Conservation (phyloP, 1,140 invertebrate genomes). For the Archegozetes longisetosus region DNA sequence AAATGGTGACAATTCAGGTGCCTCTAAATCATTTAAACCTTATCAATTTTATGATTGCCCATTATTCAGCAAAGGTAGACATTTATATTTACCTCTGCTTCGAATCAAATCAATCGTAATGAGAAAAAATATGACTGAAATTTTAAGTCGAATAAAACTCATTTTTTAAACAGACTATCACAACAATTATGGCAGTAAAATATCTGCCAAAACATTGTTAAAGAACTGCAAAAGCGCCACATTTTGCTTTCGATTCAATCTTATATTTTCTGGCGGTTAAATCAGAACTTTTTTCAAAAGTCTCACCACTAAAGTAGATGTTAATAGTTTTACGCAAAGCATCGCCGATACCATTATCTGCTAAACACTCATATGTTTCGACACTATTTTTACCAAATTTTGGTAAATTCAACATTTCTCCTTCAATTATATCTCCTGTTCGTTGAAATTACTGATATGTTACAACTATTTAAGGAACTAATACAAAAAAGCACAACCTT, state of each 20-base stretch:
- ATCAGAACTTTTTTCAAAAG: too few relatives aligned
- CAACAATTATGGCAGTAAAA: too few relatives aligned
- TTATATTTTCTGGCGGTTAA: too few relatives aligned
- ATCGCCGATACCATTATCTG: constrained; percentile 15
- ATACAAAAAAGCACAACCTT: neutral
- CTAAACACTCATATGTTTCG: constrained; percentile 13
- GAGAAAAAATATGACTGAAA: neutral
- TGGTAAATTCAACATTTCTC: constrained; percentile 9
- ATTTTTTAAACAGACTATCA: too few relatives aligned
- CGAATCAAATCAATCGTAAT: neutral
- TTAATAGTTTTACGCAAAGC: constrained; percentile 12
- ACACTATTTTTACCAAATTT: constrained; percentile 7
- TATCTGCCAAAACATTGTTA: too few relatives aligned
- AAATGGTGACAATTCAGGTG: neutral
- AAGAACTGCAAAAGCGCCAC: too few relatives aligned
- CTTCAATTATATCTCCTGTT: constrained; percentile 7
- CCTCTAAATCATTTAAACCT: neutral
- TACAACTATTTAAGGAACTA: neutral
- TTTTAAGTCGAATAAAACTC: neutral
- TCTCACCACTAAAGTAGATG: constrained; percentile 17
- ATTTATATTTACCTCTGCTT: neutral
- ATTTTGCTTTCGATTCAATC: too few relatives aligned
- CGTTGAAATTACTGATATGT: neutral
- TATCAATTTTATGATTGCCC: neutral
- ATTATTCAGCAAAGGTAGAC: neutral